phyloP scores from a whole-genome alignment of 2,797 vertebrate genomes.

The Martes flavigula region DNA sequence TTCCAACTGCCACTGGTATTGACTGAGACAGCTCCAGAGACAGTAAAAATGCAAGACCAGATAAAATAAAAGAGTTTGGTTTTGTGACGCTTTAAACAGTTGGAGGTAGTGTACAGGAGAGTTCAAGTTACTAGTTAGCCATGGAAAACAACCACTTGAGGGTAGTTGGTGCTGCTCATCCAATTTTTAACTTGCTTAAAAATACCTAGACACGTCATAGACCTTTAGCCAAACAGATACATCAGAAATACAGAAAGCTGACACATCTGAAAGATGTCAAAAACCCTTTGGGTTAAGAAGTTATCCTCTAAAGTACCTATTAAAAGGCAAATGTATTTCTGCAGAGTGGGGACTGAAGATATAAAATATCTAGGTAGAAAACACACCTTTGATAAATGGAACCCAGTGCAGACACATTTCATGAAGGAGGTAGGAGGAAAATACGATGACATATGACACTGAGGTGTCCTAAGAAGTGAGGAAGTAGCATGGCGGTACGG shows the following conservation, averaged over 20 bases:
- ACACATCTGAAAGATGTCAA: not conserved
- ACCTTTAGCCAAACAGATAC: not conserved
- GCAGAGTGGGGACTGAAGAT: not conserved
- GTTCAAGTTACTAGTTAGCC: not conserved
- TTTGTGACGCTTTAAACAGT: not conserved
- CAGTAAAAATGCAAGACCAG: not conserved
- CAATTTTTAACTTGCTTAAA: slow-evolving; percentile 14
- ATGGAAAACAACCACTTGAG: not conserved
- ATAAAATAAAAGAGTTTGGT: not conserved
- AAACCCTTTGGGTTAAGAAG: not conserved
- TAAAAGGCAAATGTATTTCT: not conserved
- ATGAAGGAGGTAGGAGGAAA: not conserved
- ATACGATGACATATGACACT: not conserved
- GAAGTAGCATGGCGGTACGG: not conserved
- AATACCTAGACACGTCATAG: not conserved
- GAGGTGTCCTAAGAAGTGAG: not conserved
- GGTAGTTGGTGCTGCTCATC: not conserved
- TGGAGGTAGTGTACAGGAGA: not conserved
- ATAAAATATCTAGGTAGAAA: not conserved
- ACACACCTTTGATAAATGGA: not conserved
- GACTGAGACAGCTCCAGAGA: not conserved
- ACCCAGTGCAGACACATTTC: not conserved
- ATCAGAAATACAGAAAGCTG: not conserved
- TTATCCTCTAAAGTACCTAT: not conserved
- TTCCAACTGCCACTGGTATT: not conserved